Base-by-base conservation (phyloP, 2,797 vertebrate genomes). In the Silurus aristotelis region DNA sequence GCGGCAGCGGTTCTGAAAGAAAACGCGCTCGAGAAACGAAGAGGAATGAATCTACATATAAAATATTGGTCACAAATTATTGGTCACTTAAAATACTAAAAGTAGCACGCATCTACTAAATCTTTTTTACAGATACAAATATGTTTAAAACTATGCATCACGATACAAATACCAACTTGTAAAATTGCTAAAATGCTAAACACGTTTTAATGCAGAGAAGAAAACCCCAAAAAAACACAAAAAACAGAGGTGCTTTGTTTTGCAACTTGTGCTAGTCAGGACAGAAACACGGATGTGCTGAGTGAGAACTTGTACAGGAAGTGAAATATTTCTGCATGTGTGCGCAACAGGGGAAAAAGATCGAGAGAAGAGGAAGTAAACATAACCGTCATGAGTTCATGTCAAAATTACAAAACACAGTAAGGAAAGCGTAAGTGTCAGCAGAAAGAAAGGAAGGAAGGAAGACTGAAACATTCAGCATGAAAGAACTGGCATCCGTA, bases 281-380 rank as follows among this genome's bases (percentile, higher is more conserved):
- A 48, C 31, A 64, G 63, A 25, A n/a, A 6, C 48, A 68, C 2
- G 9, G 46, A 25, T 20, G 15, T 15, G 6, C 4, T 80, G 48
- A 56, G 19, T 82, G 25, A 3, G 66, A 17, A 64, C 48, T 13
- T 80, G n/a, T 68, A 46, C 63, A 81, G 79, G 79, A 81, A 81
- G 64, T 68, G 64, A 63, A 80, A n/a, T 27, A 19, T n/a, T 17
- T 64, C 20, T 64, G 38, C 14, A 4, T 64, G 60, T 80, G 43
- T 80, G n/a, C 43, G 48, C 25, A 17, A 71, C n/a, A 48, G 8
- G 31, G 20, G 38, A 38, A 46, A 6, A 6, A 27, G 20, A 25
- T 19, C 0, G 1, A 19, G 52, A 56, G 25, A 58, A 77, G 31
- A 71, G 81, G 81, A 73, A 73, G 68, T 73, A 27, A 20, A 63